A percentile compares a stretch with the other conserved stretches of the same genome.
Evolutionary conservation across 2,113 vertebrate species (phyloP).

Genomic region (Onychostoma macrolepis): DNA sequence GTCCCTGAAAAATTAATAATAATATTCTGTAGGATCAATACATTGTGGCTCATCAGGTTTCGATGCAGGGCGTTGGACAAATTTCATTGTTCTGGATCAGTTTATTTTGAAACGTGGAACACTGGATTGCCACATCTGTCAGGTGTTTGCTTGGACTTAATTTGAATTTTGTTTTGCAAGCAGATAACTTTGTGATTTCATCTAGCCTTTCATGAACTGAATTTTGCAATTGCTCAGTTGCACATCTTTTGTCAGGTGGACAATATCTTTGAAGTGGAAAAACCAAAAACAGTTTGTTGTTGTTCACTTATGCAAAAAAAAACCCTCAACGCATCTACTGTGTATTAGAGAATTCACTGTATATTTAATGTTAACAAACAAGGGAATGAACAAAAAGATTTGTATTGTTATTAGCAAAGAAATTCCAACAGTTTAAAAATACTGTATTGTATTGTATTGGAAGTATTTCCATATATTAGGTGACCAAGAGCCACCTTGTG

Average conservation of each 20-base stretch:
- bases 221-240: constrained; percentile 51
- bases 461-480: not conserved
- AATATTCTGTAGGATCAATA: constrained; percentile 33
- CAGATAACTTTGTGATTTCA: constrained; percentile 14
- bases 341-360: not conserved
- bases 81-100: constrained; percentile 54
- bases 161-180: constrained; percentile 44
- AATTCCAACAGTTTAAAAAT: constrained; percentile 11
- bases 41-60: constrained; percentile 4
- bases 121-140: constrained; percentile 32
- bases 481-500: constrained; percentile 28
- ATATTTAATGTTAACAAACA: constrained; percentile 16
- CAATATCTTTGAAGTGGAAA: not conserved
- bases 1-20: not conserved
- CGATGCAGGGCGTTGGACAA: constrained; percentile 47
- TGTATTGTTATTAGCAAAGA: constrained; percentile 5
- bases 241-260: not conserved
- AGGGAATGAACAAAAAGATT: constrained; percentile 13
- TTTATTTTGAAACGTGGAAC: constrained; percentile 46
- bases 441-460: not conserved
- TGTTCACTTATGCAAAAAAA: constrained; percentile 33
- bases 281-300: constrained; percentile 20
- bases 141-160: not conserved
- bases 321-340: not conserved
- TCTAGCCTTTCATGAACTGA: constrained; percentile 51